Evolutionary conservation across 2,888 invertebrate species (phyloP).

Genomic region (Galeopsomyia nigrocyanea): DNA sequence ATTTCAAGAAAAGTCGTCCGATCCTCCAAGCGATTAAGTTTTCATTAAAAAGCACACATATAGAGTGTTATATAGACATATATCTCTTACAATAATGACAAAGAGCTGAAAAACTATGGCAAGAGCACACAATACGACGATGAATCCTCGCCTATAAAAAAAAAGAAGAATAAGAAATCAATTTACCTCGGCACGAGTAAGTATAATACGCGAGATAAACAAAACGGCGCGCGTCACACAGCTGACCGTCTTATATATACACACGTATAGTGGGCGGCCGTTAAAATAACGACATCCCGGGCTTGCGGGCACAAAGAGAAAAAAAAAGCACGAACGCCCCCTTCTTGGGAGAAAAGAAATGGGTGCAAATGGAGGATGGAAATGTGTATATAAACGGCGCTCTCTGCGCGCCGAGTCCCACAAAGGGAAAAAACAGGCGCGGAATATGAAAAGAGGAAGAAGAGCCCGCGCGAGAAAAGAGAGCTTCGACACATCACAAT

Average conservation of each 20-base stretch:
- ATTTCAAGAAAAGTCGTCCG: neutral
- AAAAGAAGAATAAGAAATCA: conserved; percentile 18
- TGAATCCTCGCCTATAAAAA: neutral
- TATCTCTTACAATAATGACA: neutral
- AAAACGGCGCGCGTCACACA: conserved; percentile 22
- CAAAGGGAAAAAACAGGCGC: conserved; percentile 37
- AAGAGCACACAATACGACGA: too few species aligned
- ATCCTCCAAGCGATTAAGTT: conserved; percentile 9
- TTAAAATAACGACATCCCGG: conserved; percentile 34
- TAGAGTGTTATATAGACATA: neutral
- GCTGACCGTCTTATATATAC: conserved; percentile 31
- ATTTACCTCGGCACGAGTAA: conserved; percentile 21
- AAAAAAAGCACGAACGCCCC: conserved; percentile 14
- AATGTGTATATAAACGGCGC: too few species aligned
- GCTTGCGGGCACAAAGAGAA: conserved; percentile 1
- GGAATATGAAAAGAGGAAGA: conserved; percentile 34
- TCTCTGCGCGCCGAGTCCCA: neutral
- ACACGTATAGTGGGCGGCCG: conserved; percentile 5
- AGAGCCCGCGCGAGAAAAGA: conserved; percentile 2
- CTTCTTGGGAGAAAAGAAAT: conserved; percentile 2
- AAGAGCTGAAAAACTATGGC: neutral
- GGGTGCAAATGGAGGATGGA: conserved; percentile 17
- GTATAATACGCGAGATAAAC: conserved; percentile 12
- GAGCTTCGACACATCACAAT: conserved; percentile 51
- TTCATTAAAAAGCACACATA: conserved; percentile 11